A percentile compares a stretch with the other conserved stretches of the same genome.
Conservation (phyloP, 2,113 vertebrate genomes). For the Hystrix cristata region DNA sequence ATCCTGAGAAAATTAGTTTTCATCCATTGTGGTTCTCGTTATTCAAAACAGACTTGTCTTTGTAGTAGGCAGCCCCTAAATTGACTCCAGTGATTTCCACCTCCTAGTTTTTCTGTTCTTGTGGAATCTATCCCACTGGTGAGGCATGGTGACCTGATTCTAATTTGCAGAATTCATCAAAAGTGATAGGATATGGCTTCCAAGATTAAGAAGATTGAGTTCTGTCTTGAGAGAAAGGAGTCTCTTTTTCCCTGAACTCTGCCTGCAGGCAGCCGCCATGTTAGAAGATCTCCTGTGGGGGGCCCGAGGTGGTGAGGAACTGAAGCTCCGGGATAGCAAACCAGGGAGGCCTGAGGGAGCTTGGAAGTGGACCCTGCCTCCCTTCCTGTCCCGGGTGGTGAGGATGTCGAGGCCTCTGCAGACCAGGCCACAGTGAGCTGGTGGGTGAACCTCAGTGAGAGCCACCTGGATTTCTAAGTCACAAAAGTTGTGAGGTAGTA, state of each 20-base stretch:
- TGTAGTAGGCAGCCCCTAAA: background rate
- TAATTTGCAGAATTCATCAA: background rate
- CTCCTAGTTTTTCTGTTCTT: background rate
- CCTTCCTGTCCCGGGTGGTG: fast-evolving
- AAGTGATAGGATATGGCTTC: background rate
- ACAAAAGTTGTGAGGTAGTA: background rate
- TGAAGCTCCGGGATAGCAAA: background rate
- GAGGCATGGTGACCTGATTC: background rate
- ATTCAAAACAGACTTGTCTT: background rate
- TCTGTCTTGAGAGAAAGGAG: background rate
- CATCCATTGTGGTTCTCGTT: background rate
- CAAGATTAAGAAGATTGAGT: background rate
- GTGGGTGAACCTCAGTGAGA: background rate
- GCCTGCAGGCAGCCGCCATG: background rate
- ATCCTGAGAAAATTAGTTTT: background rate
- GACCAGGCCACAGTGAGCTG: fast-evolving
- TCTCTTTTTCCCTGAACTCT: background rate
- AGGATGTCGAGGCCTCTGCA: too few relatives aligned
- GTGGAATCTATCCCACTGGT: background rate
- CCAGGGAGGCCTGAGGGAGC: background rate
- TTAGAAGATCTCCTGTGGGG: background rate
- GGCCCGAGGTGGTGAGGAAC: background rate
- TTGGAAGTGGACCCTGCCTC: fast-evolving
- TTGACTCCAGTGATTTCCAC: background rate
- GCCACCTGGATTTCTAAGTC: background rate